Evolutionary conservation across 1,140 invertebrate species (phyloP).

Genomic region (Pentalonia nigronervosa): DNA sequence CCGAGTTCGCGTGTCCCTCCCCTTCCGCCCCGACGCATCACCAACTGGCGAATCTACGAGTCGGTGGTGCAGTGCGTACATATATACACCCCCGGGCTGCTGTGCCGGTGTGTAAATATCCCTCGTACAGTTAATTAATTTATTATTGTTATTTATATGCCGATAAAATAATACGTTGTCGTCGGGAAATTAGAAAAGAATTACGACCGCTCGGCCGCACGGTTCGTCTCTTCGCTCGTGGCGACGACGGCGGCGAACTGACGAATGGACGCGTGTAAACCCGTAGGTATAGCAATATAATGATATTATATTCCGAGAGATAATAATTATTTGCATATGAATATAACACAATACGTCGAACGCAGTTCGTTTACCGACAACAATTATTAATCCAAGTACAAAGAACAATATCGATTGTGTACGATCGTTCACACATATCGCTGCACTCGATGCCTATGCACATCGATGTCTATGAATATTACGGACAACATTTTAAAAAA

Average conservation of each 20-base stretch:
- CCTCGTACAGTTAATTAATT: neutral
- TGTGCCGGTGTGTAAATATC: neutral
- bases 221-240: neutral
- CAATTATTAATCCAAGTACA: neutral
- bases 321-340: neutral
- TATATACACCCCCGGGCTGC: neutral
- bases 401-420: neutral
- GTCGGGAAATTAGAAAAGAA: neutral
- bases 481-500: neutral
- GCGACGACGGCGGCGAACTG: too few species aligned
- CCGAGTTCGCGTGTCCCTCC: neutral
- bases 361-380: neutral
- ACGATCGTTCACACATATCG: neutral
- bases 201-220: neutral
- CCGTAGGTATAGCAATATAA: too few species aligned
- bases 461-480: neutral
- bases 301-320: neutral
- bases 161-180: slow-evolving; percentile 22
- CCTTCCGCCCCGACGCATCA: neutral
- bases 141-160: neutral
- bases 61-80: neutral
- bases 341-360: neutral
- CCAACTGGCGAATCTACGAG: neutral
- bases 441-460: neutral
- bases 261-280: neutral